A percentile compares a stretch with the other conserved stretches of the same genome.
Conservation (phyloP, 2,888 invertebrate species). For the Heliconius charithonia region DNA sequence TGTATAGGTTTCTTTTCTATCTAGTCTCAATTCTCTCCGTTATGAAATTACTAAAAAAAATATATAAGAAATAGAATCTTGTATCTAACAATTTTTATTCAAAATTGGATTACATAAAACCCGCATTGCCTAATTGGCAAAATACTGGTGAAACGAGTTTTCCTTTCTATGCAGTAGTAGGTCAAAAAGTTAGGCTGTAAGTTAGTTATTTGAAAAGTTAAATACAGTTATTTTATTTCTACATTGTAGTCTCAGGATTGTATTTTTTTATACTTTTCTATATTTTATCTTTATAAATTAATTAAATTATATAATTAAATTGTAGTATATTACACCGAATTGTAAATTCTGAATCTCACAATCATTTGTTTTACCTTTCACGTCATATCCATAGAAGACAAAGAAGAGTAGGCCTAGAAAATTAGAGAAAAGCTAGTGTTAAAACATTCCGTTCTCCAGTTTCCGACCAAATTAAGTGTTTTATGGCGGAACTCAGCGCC, state of each 20-base stretch:
- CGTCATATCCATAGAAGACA: background rate
- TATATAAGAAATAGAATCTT: background rate
- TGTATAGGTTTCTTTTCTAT: background rate
- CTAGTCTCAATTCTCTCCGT: background rate
- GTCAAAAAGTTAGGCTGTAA: constrained; percentile 14
- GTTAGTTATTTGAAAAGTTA: constrained; percentile 20
- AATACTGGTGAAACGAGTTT: constrained; percentile 17
- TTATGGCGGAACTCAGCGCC: background rate
- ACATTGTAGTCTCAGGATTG: background rate
- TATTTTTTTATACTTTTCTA: background rate
- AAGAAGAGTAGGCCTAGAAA: too few species aligned
- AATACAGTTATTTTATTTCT: background rate
- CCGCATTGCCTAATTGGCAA: constrained; percentile 19
- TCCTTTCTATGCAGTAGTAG: constrained; percentile 18
- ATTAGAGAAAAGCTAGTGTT: too few species aligned
- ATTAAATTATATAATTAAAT: too few species aligned
- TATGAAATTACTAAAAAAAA: background rate
- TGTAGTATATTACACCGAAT: too few species aligned
- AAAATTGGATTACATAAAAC: constrained; percentile 14
- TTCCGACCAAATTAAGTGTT: background rate
- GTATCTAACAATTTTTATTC: constrained; percentile 4
- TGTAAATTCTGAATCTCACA: background rate
- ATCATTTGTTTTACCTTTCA: background rate
- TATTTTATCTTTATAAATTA: background rate
- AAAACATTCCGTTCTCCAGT: too few species aligned